phyloP scores from a whole-genome alignment of 2,888 invertebrate species.

The Orchesellides sinensis region DNA sequence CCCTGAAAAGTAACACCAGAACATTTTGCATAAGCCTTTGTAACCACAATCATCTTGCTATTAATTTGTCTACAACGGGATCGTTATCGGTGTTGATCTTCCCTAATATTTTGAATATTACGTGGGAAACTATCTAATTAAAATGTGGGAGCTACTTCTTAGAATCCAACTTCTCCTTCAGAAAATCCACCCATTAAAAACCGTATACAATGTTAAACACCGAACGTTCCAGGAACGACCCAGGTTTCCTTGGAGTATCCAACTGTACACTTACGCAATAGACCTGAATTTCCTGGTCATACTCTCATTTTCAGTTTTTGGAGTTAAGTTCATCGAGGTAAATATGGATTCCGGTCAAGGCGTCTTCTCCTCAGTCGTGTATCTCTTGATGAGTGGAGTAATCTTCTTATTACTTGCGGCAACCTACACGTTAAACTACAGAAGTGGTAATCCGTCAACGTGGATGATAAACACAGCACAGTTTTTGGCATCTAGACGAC shows the following conservation, averaged over 20 bases:
- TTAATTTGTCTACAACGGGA: too few species aligned
- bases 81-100: too few species aligned
- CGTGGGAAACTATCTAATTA: too few species aligned
- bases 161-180: background rate
- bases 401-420: background rate
- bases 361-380: background rate
- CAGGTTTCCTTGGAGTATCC: background rate
- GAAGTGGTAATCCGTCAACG: background rate
- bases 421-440: background rate
- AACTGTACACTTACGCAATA: background rate
- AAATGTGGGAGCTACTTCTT: background rate
- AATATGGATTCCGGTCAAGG: background rate
- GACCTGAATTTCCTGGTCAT: background rate
- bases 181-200: background rate
- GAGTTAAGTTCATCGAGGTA: background rate
- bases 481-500: background rate
- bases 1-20: too few species aligned
- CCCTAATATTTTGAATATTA: too few species aligned
- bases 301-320: background rate
- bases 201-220: background rate
- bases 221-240: background rate
- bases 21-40: too few species aligned
- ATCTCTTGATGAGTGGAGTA: background rate
- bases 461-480: background rate
- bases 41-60: too few species aligned